Percentiles rank a stretch among this genome's conserved stretches.
Evolutionary conservation across 1,140 invertebrate genomes (phyloP).

Genomic region (Apocrypta bakeri): DNA sequence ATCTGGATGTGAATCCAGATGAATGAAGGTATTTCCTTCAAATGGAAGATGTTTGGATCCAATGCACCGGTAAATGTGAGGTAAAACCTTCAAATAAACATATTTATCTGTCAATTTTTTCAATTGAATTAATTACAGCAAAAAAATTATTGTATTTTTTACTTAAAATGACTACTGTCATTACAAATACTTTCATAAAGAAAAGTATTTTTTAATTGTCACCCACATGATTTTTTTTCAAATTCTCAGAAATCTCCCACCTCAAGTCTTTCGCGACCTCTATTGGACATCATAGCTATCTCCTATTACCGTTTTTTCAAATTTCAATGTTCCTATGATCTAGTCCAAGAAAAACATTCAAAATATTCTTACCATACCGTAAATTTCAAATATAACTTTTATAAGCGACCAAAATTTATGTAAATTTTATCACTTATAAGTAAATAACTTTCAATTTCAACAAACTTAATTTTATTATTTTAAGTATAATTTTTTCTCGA

Average conservation of each 20-base stretch:
- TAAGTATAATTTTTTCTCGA: not conserved
- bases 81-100: constrained; percentile 71
- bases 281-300: not conserved
- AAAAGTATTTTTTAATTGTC: not conserved
- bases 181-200: too few species aligned
- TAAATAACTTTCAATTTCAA: not conserved
- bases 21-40: constrained; percentile 83
- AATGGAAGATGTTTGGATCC: constrained; percentile 88
- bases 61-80: constrained; percentile 87
- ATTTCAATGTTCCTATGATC: too few species aligned
- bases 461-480: not conserved
- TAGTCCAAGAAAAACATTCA: not conserved
- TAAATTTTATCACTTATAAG: not conserved
- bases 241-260: not conserved
- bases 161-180: too few species aligned
- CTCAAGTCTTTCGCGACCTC: not conserved
- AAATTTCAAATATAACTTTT: not conserved
- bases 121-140: too few species aligned
- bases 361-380: not conserved
- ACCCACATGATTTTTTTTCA: not conserved
- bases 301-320: not conserved
- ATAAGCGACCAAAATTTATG: not conserved
- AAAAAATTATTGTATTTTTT: too few species aligned
- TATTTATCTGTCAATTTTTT: not conserved
- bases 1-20: constrained; percentile 95